Conservation (phyloP, 2,113 vertebrate genomes). For the Chitala chitala region DNA sequence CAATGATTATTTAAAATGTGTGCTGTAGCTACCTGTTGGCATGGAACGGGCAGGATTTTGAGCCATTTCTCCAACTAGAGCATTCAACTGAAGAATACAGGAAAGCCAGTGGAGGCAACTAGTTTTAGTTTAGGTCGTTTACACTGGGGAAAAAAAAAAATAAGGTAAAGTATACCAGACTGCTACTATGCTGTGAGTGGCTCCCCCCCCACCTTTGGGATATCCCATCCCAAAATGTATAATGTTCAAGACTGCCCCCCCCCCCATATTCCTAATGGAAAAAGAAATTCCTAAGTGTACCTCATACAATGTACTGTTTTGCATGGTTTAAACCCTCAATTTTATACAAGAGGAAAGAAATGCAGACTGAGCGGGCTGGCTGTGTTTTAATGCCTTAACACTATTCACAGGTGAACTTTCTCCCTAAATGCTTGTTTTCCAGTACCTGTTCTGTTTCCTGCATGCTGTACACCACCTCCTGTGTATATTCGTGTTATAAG, state of each 20-base stretch:
- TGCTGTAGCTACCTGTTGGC: background rate
- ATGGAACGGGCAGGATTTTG: too few relatives aligned
- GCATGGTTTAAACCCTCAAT: too few relatives aligned
- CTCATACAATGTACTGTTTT: too few relatives aligned
- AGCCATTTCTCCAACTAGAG: slow-evolving; percentile 35
- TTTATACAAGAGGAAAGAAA: too few relatives aligned
- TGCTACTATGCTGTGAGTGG: background rate
- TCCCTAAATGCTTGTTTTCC: slow-evolving; percentile 35
- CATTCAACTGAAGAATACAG: slow-evolving; percentile 42
- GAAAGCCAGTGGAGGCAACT: background rate
- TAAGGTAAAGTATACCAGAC: background rate
- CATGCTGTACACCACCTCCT: slow-evolving; percentile 52
- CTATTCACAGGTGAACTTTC: slow-evolving; percentile 64
- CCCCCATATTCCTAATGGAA: too few relatives aligned
- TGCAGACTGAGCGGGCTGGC: background rate
- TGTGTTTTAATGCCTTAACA: slow-evolving; percentile 53
- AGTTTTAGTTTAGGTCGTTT: slow-evolving; percentile 8
- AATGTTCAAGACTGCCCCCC: too few relatives aligned
- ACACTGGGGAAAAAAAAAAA: background rate
- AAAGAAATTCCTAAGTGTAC: too few relatives aligned
- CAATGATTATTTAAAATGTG: too few relatives aligned
- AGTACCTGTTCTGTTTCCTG: slow-evolving; percentile 47
- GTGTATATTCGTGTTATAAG: slow-evolving; percentile 54
- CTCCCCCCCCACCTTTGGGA: too few relatives aligned
- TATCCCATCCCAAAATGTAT: too few relatives aligned